A percentile compares a stretch with the other conserved stretches of the same genome.
phyloP scores from a whole-genome alignment of 1,140 invertebrate genomes.

The Drosophila setifemur region DNA sequence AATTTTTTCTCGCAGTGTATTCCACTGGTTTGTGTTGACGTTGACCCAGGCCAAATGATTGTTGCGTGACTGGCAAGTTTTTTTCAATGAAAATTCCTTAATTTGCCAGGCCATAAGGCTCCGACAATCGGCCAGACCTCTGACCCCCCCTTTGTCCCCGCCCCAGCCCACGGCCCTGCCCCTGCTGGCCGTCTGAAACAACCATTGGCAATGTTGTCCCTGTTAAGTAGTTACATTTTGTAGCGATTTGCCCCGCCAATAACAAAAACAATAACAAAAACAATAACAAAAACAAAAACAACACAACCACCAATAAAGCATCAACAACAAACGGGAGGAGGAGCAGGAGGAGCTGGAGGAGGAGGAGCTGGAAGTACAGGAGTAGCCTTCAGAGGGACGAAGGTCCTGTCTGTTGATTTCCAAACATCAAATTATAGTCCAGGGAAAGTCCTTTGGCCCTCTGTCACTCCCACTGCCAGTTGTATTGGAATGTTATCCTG shows the following conservation, averaged over 20 bases:
- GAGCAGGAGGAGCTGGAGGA: too few species aligned
- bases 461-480: slow-evolving; percentile 15
- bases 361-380: background rate
- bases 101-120: slow-evolving; percentile 64
- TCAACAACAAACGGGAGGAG: background rate
- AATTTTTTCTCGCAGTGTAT: background rate
- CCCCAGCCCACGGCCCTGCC: background rate
- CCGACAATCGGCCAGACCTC: background rate
- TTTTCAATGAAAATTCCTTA: slow-evolving; percentile 74
- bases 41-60: slow-evolving; percentile 63
- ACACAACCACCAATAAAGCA: slow-evolving; percentile 46
- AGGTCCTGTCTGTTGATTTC: slow-evolving; percentile 30
- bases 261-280: slow-evolving; percentile 39
- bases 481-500: background rate
- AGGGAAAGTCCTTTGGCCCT: slow-evolving; percentile 3
- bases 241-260: slow-evolving; percentile 65
- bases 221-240: slow-evolving; percentile 80
- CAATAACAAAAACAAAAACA: too few species aligned
- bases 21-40: background rate
- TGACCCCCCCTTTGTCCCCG: background rate
- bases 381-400: background rate
- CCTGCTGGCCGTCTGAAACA: background rate
- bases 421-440: slow-evolving; percentile 28
- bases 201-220: slow-evolving; percentile 57
- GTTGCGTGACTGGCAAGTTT: slow-evolving; percentile 74